A percentile compares a stretch with the other conserved stretches of the same genome.
phyloP scores from a whole-genome alignment of 2,113 vertebrate genomes.

The Sitta europaea region DNA sequence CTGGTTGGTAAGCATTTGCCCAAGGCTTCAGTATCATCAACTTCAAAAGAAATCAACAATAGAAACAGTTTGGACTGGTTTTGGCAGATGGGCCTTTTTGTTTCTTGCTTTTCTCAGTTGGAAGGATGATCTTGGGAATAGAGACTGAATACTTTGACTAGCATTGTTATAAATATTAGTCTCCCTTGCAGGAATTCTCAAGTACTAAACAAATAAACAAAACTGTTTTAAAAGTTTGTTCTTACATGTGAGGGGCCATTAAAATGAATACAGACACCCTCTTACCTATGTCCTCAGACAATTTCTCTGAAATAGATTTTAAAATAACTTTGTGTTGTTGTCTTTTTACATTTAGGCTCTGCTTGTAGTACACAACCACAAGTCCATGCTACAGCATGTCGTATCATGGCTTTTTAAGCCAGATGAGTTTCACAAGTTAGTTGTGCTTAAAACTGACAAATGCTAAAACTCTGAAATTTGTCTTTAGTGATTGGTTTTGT shows the following conservation, averaged over 20 bases:
- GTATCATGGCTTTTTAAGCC: not conserved
- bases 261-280: not conserved
- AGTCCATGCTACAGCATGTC: not conserved
- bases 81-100: constrained; percentile 2
- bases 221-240: not conserved
- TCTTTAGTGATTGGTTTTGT: not conserved
- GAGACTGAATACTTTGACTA: not conserved
- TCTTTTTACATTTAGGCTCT: not conserved
- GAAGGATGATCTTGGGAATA: not conserved
- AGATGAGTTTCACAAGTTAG: not conserved
- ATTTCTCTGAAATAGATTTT: not conserved
- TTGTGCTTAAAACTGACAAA: not conserved
- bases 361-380: not conserved
- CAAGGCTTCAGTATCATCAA: not conserved
- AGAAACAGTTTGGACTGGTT: not conserved
- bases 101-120: constrained; percentile 4
- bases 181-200: constrained; percentile 4
- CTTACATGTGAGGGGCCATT: not conserved
- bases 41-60: constrained; percentile 30
- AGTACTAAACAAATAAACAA: not conserved
- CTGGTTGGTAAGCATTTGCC: constrained; percentile 4
- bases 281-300: not conserved
- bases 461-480: not conserved
- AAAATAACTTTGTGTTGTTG: not conserved
- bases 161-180: not conserved